A percentile compares a stretch with the other conserved stretches of the same genome.
phyloP scores from a whole-genome alignment of 2,113 vertebrate species.

The Psittacula cyanocephala region DNA sequence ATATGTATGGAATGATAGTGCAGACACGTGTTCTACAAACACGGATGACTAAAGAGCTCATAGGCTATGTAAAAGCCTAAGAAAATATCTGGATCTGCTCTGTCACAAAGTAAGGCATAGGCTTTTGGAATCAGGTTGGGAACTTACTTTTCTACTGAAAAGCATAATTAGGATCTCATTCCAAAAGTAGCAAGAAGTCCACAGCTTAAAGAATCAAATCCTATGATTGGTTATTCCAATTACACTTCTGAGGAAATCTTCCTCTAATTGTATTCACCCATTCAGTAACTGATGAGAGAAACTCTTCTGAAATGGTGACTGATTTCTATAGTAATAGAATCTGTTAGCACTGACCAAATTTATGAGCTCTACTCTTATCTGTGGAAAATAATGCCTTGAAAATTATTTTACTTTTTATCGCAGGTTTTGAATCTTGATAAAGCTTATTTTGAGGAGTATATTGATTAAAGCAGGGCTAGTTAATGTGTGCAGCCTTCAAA shows the following conservation, averaged over 20 bases:
- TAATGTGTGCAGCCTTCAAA: background rate
- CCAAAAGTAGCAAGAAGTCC: background rate
- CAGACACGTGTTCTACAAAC: background rate
- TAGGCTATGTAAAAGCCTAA: background rate
- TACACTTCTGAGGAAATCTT: background rate
- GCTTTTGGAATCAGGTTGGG: background rate
- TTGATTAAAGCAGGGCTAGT: background rate
- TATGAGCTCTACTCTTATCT: background rate
- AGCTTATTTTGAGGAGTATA: background rate
- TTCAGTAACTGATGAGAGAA: background rate
- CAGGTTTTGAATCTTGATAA: background rate
- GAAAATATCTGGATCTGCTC: background rate
- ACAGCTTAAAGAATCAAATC: background rate
- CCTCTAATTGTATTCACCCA: background rate
- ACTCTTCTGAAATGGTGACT: background rate
- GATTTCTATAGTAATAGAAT: background rate
- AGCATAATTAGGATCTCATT: background rate
- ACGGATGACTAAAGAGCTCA: background rate
- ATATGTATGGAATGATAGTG: background rate
- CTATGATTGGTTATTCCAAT: background rate
- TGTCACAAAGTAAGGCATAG: background rate
- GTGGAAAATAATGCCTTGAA: background rate
- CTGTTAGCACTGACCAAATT: background rate
- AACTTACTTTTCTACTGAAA: background rate
- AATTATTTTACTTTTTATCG: background rate